phyloP scores from a whole-genome alignment of 2,888 invertebrate species.

The Chesias legatella region DNA sequence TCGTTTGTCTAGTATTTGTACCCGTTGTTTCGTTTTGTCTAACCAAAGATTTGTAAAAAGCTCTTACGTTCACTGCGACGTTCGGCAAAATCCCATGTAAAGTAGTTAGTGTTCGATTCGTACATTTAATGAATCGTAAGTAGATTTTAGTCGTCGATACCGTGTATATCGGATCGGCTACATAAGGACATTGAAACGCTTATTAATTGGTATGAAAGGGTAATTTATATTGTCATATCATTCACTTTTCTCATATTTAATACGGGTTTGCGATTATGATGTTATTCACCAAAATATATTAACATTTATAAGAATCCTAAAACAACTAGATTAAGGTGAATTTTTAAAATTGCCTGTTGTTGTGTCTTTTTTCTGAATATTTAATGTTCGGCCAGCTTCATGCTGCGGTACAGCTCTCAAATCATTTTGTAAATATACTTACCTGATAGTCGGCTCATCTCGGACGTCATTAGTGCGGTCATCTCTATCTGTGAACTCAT shows the following conservation, averaged over 20 bases:
- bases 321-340: constrained; percentile 75
- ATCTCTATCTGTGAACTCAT: constrained; percentile 4
- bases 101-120: constrained; percentile 75
- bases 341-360: constrained; percentile 75
- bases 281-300: constrained; percentile 79
- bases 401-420: constrained; percentile 33
- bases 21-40: constrained; percentile 71
- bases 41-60: constrained; percentile 74
- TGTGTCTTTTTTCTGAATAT: constrained; percentile 74
- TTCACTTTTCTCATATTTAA: constrained; percentile 80
- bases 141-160: constrained; percentile 69
- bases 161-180: constrained; percentile 68
- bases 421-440: constrained; percentile 27
- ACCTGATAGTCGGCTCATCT: constrained; percentile 18
- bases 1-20: constrained; percentile 73
- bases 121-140: constrained; percentile 71
- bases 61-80: constrained; percentile 61
- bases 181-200: constrained; percentile 81
- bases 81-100: constrained; percentile 65
- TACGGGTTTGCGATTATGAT: constrained; percentile 81
- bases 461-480: constrained; percentile 22
- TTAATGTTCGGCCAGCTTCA: constrained; percentile 68
- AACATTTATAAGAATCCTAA: constrained; percentile 74
- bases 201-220: constrained; percentile 82
- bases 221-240: constrained; percentile 81